Evolutionary conservation across 2,113 vertebrate species (phyloP), one percentile per base, ranked within the genome.

Genomic region (Paraplagusia blochii): DNA sequence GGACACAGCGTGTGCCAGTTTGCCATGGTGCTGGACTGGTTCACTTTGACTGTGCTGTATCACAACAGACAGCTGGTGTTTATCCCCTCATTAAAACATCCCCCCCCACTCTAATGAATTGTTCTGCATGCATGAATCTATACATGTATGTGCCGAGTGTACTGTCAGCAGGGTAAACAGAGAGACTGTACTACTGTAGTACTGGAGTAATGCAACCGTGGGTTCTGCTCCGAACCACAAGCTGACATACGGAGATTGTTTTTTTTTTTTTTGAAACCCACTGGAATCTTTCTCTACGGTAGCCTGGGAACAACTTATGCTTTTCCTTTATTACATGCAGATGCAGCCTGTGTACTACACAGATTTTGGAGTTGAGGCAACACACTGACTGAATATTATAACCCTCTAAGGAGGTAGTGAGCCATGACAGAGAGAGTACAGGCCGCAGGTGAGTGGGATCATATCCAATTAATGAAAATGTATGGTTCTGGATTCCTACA

Each of bases 21-120:
- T 18, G 59, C 45, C 70, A 59, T 74, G 49, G 57, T 17, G 52
- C 49, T 19, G 43, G 29, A 58, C 43, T 58, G 53, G 46, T 44
- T 58, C 59, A 17, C 52, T 63, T 57, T 11, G 4, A 61, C 53
- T 65, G 49, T 7, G 15, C 15, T 12, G 1, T 43, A 60, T 72
- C 64, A 44, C 13, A 44, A n/a, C 12, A 44, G 55, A 58, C 72
- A 85, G 66, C 67, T 76, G 72, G 63, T 34, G 42, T 60, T 79
- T 56, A 75, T 77, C 71, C 46, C 62, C 66, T 74, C 72, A 74
- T 81, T 74, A 79, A 63, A 61, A 59, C 49, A 59, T 48, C 58
- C 35, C 34, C 52, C 48, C 29, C n/a, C 19, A 2, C 17, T 44
- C 49, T 33, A 54, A 50, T 51, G 33, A 63, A 74, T 44, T 62